Conservation (phyloP, 2,888 invertebrate species). For the Drosophila recens region DNA sequence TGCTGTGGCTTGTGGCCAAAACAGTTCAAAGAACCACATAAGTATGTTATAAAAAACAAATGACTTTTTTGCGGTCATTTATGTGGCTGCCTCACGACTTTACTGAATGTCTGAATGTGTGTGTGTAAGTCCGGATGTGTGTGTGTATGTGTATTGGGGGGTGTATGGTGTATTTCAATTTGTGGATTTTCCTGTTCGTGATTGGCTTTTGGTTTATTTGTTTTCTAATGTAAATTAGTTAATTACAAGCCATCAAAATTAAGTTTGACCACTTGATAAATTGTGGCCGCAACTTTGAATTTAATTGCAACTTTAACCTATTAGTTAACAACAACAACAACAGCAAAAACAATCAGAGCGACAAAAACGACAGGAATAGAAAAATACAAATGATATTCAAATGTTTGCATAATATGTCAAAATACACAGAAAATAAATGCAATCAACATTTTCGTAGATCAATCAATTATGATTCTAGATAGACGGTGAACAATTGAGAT, state of each 20-base stretch:
- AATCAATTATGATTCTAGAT: constrained; percentile 11
- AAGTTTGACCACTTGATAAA: constrained; percentile 15
- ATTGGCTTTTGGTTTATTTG: constrained; percentile 19
- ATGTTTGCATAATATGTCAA: constrained; percentile 21
- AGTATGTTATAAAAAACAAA: constrained; percentile 47
- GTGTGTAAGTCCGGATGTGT: background rate
- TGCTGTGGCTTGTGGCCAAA: constrained; percentile 9
- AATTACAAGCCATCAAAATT: constrained; percentile 47
- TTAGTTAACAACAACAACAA: constrained; percentile 10
- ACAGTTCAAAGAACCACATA: constrained; percentile 36
- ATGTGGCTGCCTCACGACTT: constrained; percentile 6
- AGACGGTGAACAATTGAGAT: background rate
- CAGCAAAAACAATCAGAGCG: background rate
- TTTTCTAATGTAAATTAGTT: constrained; percentile 45
- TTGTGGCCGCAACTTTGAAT: constrained; percentile 16
- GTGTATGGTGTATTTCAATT: background rate
- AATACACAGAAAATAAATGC: constrained; percentile 4
- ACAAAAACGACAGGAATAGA: background rate
- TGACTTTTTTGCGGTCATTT: constrained; percentile 31
- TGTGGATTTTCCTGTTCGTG: constrained; percentile 9
- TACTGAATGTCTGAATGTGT: background rate
- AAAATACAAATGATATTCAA: constrained; percentile 20
- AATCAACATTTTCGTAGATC: constrained; percentile 3
- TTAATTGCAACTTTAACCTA: constrained; percentile 6
- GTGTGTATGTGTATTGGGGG: constrained; percentile 1